Evolutionary conservation across 2,113 vertebrate genomes (phyloP), one percentile per base, ranked within the genome.

Genomic region (Chrysemys picta): DNA sequence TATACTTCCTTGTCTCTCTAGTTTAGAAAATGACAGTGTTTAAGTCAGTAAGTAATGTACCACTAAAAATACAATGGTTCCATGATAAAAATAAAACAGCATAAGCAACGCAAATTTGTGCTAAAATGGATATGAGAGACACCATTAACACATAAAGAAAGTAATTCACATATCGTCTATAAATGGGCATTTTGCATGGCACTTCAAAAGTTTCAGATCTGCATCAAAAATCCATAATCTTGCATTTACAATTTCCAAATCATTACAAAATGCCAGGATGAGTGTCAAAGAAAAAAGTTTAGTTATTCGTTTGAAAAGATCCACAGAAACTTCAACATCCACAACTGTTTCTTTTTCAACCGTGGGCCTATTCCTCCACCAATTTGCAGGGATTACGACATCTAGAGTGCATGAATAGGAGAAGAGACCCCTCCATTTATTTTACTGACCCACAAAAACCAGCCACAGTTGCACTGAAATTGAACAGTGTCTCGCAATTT

Each of bases 11-110:
- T 94, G 80, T 72, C 89, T 96, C 93, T 92, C 53, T 91, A 95
- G 95, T 97, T 96, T 89, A 94, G 93, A 97, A 98, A 97, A 98
- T 97, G 62, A 97, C 76, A 97, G 95, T 90, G 92, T 97, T 98
- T 96, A 98, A 97, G 88, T 94, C 95, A 97, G 96, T 93, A 97
- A 97, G 95, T 97, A 98, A 98, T 78, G 91, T 85, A 94, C 83
- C 82, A 95, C 95, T 97, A 91, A 94, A 97, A 91, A 97, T 94
- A 97, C 94, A 97, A 96, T 89, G 95, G 92, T 91, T 86, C 95
- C 59, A 89, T n/a, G 90, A 83, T 85, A 97, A 97, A 96, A 98
- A 93, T 96, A 97, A 95, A 97, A 94, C 93, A 95, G 87, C 92
- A 59, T 72, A 82, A 95, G 90, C 52, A 49, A 97, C 88, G 83